A percentile compares a stretch with the other conserved stretches of the same genome.
Evolutionary conservation across 2,113 vertebrate species (phyloP).

Genomic region (Trinectes maculatus): DNA sequence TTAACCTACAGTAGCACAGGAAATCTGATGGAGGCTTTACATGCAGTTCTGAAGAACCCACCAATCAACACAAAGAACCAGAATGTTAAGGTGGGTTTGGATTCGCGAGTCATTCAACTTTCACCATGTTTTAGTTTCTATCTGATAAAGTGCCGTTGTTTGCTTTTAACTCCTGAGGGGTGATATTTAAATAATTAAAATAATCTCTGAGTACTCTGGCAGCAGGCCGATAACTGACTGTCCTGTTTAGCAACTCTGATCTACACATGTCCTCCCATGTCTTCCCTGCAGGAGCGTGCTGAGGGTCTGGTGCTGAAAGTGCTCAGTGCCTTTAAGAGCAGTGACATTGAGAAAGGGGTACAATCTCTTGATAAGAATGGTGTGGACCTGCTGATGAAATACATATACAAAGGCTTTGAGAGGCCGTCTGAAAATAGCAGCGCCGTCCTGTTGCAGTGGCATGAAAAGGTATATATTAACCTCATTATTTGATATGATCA

Average conservation of each 20-base stretch:
- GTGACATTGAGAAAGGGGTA: slow-evolving; percentile 95
- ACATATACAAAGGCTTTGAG: slow-evolving; percentile 99
- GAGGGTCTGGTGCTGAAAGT: slow-evolving; percentile 96
- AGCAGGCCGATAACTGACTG: neutral
- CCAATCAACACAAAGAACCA: slow-evolving; percentile 98
- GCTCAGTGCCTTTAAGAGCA: slow-evolving; percentile 95
- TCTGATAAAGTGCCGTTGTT: neutral
- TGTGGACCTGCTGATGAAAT: slow-evolving; percentile 97
- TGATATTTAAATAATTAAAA: too few relatives aligned
- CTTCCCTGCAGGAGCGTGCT: slow-evolving; percentile 88
- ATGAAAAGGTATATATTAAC: slow-evolving; percentile 89
- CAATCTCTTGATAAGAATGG: slow-evolving; percentile 94
- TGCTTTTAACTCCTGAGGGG: neutral
- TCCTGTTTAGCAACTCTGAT: too few relatives aligned
- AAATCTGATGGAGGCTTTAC: slow-evolving; percentile 93
- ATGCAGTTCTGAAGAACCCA: slow-evolving; percentile 96
- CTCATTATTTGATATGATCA: neutral
- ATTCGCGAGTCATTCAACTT: rapidly evolving
- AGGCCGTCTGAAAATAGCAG: slow-evolving; percentile 97
- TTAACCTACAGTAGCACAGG: slow-evolving; percentile 89
- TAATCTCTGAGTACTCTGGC: neutral
- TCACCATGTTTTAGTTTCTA: neutral
- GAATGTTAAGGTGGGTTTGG: slow-evolving; percentile 88
- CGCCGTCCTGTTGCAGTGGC: slow-evolving; percentile 95
- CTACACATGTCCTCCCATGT: neutral